phyloP scores from a whole-genome alignment of 2,888 invertebrate genomes.

The Proisotoma minuta region DNA sequence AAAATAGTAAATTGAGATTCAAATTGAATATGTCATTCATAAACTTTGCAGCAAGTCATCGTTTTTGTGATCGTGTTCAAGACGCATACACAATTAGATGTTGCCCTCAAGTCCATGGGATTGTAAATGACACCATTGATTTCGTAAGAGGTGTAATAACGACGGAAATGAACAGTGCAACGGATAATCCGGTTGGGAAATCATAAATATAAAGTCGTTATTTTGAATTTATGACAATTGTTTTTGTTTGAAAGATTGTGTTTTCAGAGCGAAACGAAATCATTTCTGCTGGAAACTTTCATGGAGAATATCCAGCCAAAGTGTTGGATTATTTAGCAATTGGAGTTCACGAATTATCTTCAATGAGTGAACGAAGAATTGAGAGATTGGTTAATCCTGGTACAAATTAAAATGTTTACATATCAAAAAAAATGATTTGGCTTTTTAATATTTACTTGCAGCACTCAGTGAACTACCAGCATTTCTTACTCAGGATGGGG shows the following conservation, averaged over 20 bases:
- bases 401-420: slow-evolving; percentile 43
- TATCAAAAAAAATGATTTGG: not conserved
- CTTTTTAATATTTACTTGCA: slow-evolving; percentile 40
- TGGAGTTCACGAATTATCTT: slow-evolving; percentile 62
- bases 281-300: slow-evolving; percentile 65
- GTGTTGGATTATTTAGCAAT: slow-evolving; percentile 63
- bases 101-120: slow-evolving; percentile 63
- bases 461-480: slow-evolving; percentile 62
- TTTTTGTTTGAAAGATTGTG: slow-evolving; percentile 52
- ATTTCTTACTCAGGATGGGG: slow-evolving; percentile 62
- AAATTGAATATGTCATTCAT: too few relatives aligned
- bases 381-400: slow-evolving; percentile 63
- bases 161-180: slow-evolving; percentile 64
- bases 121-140: slow-evolving; percentile 62
- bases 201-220: not conserved
- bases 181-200: slow-evolving; percentile 60
- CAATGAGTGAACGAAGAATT: slow-evolving; percentile 62
- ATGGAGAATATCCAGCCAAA: slow-evolving; percentile 67
- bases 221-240: slow-evolving; percentile 22
- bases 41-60: slow-evolving; percentile 60
- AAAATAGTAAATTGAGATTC: too few relatives aligned
- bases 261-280: slow-evolving; percentile 59
- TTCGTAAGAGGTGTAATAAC: slow-evolving; percentile 59
- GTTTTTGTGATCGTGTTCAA: slow-evolving; percentile 62
- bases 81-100: slow-evolving; percentile 65